Evolutionary conservation across 2,888 invertebrate genomes (phyloP).

Genomic region (Tetanocera ferruginea): DNA sequence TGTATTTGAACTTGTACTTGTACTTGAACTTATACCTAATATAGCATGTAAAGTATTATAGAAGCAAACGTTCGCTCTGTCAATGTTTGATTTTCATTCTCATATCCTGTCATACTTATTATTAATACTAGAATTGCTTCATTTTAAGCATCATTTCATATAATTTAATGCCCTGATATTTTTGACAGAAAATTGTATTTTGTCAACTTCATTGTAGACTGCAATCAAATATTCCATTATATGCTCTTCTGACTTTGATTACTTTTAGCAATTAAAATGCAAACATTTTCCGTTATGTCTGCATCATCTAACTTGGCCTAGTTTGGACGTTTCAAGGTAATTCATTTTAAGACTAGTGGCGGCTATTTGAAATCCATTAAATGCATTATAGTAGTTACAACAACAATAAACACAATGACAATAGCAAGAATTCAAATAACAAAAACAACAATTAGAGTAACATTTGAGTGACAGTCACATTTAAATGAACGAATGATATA

Average conservation of each 20-base stretch:
- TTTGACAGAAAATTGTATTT: no score
- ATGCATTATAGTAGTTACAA: background rate
- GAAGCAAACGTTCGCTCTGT: no score
- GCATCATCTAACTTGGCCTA: background rate
- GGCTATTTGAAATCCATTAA: constrained; percentile 26
- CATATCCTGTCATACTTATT: no score
- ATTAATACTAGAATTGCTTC: background rate
- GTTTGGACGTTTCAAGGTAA: background rate
- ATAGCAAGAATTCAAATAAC: background rate
- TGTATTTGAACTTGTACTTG: no score
- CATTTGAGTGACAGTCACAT: background rate
- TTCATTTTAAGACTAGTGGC: no score
- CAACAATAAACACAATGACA: background rate
- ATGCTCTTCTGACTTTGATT: background rate
- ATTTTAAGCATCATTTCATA: background rate
- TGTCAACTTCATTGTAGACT: no score
- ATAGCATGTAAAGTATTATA: no score
- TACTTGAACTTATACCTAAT: no score
- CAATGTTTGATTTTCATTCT: no score
- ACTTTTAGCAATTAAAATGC: background rate
- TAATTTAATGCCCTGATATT: background rate
- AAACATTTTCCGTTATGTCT: background rate
- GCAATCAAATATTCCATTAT: background rate
- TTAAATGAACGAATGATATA: constrained; percentile 14
- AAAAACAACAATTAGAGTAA: background rate